Evolutionary conservation across 2,888 invertebrate species (phyloP).

Genomic region (Acleris holmiana): DNA sequence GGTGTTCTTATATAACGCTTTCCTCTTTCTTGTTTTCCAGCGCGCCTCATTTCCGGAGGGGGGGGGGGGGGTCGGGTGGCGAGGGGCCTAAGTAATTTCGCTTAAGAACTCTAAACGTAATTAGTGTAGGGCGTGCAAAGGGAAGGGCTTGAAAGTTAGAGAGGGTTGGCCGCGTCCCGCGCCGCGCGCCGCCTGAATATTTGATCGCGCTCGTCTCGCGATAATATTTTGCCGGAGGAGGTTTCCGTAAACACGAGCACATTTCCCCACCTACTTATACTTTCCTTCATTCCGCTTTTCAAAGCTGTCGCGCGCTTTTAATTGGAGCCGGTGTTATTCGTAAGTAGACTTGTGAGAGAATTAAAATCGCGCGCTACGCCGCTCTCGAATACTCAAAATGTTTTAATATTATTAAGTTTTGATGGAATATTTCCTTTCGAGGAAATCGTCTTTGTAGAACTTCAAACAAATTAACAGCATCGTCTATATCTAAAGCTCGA

Average conservation of each 20-base stretch:
- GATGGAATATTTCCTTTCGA: conserved; percentile 68
- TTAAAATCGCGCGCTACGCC: conserved; percentile 78
- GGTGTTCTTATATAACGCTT: conserved; percentile 79
- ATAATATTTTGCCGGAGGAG: conserved; percentile 82
- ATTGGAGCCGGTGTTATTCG: conserved; percentile 78
- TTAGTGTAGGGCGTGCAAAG: conserved; percentile 87
- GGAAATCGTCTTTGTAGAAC: conserved; percentile 69
- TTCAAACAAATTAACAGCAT: conserved; percentile 71
- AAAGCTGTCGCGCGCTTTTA: conserved; percentile 80
- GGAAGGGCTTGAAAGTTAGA: conserved; percentile 86
- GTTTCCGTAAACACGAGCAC: conserved; percentile 81
- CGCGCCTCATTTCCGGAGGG: conserved; percentile 83
- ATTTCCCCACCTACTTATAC: conserved; percentile 76
- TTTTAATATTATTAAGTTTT: conserved; percentile 74
- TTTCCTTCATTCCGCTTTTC: conserved; percentile 74
- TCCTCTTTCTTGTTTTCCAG: conserved; percentile 83
- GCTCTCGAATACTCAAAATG: conserved; percentile 71
- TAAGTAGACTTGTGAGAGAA: conserved; percentile 81
- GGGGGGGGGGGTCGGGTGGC: conserved; percentile 75
- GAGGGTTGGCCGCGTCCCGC: conserved; percentile 82
- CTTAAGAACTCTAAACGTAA: conserved; percentile 89
- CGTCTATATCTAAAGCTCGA: conserved; percentile 51
- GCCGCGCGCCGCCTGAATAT: conserved; percentile 79
- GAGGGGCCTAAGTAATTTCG: conserved; percentile 87
- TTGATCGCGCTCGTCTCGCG: conserved; percentile 82